phyloP scores from a whole-genome alignment of 2,888 invertebrate genomes.

The Athrips mouffetella region DNA sequence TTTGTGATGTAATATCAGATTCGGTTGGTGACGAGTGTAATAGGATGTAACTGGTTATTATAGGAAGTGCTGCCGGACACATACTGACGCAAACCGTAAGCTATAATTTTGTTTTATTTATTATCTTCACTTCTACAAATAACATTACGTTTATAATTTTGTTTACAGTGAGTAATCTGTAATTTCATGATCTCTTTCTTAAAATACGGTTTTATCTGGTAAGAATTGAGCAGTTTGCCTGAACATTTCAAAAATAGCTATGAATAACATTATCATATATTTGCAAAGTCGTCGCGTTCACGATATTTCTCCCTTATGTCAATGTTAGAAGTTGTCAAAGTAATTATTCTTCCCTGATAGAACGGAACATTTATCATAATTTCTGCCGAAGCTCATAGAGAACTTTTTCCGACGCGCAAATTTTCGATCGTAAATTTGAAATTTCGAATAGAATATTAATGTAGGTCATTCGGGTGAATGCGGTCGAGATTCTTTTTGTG shows the following conservation, averaged over 20 bases:
- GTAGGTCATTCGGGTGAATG: slow-evolving; percentile 8
- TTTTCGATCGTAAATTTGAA: slow-evolving; percentile 14
- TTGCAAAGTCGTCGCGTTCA: slow-evolving; percentile 6
- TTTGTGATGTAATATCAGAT: slow-evolving; percentile 15
- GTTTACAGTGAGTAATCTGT: neutral
- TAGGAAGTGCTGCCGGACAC: slow-evolving; percentile 3
- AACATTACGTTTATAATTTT: neutral
- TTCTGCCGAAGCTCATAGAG: slow-evolving; percentile 22
- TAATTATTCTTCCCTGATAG: slow-evolving; percentile 15
- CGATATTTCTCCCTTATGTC: slow-evolving; percentile 11
- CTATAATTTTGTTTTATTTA: slow-evolving; percentile 22
- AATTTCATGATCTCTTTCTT: neutral
- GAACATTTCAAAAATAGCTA: slow-evolving; percentile 15
- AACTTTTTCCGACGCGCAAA: slow-evolving; percentile 14
- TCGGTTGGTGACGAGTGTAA: slow-evolving; percentile 12
- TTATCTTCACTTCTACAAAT: slow-evolving; percentile 12
- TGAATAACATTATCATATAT: slow-evolving; percentile 20
- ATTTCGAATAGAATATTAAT: slow-evolving; percentile 2
- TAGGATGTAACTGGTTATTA: slow-evolving; percentile 10
- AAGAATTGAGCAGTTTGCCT: slow-evolving; percentile 7
- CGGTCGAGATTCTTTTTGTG: neutral
- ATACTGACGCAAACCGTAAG: slow-evolving; percentile 27
- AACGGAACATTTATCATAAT: slow-evolving; percentile 33
- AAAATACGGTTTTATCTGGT: neutral
- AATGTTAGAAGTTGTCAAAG: slow-evolving; percentile 10